Evolutionary conservation across 2,113 vertebrate genomes (phyloP), one percentile per base, ranked within the genome.

Genomic region (Leuciscus idus): DNA sequence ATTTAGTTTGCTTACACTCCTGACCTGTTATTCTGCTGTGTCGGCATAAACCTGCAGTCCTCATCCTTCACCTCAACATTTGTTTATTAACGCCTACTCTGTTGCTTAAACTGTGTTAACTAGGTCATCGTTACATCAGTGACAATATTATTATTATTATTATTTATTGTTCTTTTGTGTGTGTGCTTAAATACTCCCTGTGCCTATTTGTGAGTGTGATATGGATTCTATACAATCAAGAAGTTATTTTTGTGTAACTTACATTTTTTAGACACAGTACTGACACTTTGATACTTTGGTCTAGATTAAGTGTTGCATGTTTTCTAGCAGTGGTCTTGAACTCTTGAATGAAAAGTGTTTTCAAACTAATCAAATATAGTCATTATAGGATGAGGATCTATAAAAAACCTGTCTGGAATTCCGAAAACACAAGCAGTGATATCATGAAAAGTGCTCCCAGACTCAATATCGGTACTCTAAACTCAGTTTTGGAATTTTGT

Each of bases 1-100:
- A 62, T 79, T n/a, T 70, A 33, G 61, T 86, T 78, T 78, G 36
- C 26, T 15, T 9, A 59, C 33, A 11, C 17, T 84, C 6, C 74
- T 62, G 30, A 43, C 55, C 46, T 43, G 26, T 82, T 50, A 82
- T 70, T 81, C 62, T 82, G 80, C 80, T 82, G 81, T 82, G 46
- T 82, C 46, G 61, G 81, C 81, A 82, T 33, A 82, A 82, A 70
- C 26, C 43, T 70, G 62, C 81, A 50, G 62, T 48, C 19, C 28
- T 2, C 62, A 52, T 82, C 46, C 28, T 52, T 70, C 36, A 82
- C 39, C 43, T 30, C 13, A 10, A 26, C 2, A 50, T 43, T 46
- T 48, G 26, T 50, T 52, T 66, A 33, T 61, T 43, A n/a, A 80
- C 21, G 21, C 33, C 33, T 70, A 9, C 17, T 64, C 4, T 4